phyloP scores from a whole-genome alignment of 2,113 vertebrate genomes.

The Aphelocoma coerulescens region DNA sequence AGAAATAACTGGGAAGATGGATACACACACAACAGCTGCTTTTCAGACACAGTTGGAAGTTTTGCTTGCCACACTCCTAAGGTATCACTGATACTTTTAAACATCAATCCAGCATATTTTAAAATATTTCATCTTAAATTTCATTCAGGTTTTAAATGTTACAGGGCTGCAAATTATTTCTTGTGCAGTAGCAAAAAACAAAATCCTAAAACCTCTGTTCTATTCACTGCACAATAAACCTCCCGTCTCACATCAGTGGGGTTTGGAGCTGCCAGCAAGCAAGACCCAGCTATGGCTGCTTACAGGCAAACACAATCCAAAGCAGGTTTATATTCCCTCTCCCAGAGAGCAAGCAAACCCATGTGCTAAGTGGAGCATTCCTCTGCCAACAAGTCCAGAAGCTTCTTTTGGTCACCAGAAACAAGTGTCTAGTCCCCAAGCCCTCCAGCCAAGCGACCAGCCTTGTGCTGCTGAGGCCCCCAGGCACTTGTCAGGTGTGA shows the following conservation, averaged over 20 bases:
- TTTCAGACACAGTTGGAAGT: not conserved
- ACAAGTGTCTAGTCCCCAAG: not conserved
- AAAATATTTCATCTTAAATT: not conserved
- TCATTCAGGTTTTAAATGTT: not conserved
- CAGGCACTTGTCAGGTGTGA: rapidly evolving
- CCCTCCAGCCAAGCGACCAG: not conserved
- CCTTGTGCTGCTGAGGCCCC: not conserved
- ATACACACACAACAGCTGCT: not conserved
- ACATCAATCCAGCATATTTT: not conserved
- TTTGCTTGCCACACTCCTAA: not conserved
- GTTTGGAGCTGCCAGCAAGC: not conserved
- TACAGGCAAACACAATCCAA: not conserved
- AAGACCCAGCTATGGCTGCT: not conserved
- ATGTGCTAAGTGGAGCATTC: rapidly evolving
- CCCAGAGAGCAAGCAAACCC: rapidly evolving
- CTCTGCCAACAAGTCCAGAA: not conserved
- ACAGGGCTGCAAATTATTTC: not conserved
- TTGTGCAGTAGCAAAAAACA: not conserved
- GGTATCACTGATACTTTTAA: not conserved
- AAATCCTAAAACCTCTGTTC: not conserved
- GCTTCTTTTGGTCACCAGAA: not conserved
- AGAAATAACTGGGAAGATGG: not conserved
- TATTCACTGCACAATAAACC: not conserved
- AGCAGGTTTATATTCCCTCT: not conserved
- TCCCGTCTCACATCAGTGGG: not conserved